Evolutionary conservation across 2,888 invertebrate genomes (phyloP).

Genomic region (Philaethria dido): DNA sequence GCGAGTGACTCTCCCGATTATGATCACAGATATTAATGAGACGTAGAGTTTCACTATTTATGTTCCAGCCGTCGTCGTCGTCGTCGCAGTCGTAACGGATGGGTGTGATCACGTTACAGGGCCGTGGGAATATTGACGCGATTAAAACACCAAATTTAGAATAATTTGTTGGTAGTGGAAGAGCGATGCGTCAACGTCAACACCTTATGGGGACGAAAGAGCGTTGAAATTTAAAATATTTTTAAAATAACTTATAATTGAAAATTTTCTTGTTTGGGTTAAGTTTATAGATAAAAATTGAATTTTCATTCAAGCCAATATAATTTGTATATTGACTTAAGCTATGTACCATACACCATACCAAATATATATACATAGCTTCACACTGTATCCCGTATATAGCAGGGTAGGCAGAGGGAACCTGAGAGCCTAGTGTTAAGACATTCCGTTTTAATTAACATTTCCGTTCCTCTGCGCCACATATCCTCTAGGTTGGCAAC

Average conservation of each 20-base stretch:
- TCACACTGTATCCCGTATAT: too few relatives aligned
- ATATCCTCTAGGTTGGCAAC: too few relatives aligned
- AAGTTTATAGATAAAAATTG: too few relatives aligned
- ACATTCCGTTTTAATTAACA: too few relatives aligned
- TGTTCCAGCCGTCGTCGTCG: constrained; percentile 1
- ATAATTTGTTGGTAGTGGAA: constrained; percentile 11
- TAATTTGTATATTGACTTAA: too few relatives aligned
- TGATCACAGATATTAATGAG: constrained; percentile 27
- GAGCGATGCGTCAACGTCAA: constrained; percentile 6
- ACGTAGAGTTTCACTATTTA: constrained; percentile 31
- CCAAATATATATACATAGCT: too few relatives aligned
- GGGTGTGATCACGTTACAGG: constrained; percentile 21
- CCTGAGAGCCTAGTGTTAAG: too few relatives aligned
- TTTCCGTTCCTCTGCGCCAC: too few relatives aligned
- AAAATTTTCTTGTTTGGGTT: neutral
- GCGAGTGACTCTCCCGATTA: constrained; percentile 16
- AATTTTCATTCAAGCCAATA: too few relatives aligned
- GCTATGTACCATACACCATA: too few relatives aligned
- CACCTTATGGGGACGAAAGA: neutral
- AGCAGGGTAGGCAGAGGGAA: too few relatives aligned
- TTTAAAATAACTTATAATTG: neutral
- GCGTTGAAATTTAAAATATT: neutral
- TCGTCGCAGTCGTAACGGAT: neutral
- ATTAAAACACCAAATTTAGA: constrained; percentile 19
- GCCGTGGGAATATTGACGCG: constrained; percentile 15